Percentiles rank a stretch among this genome's conserved stretches.
Conservation (phyloP, 1,140 invertebrate genomes). For the Drosophila equinoxialis region DNA sequence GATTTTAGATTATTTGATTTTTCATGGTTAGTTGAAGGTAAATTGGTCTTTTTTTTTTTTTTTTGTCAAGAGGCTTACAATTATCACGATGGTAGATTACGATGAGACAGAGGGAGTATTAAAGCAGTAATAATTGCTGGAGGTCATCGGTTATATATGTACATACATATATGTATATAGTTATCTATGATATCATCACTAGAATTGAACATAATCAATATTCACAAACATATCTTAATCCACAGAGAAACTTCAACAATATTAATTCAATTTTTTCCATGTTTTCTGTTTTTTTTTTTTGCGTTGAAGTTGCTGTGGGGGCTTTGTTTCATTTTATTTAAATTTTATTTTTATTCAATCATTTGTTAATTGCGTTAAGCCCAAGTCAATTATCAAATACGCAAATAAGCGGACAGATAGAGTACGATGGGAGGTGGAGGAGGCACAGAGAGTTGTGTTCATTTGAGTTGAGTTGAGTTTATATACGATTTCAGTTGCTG, state of each 20-base stretch:
- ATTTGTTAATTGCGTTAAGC: conserved; percentile 71
- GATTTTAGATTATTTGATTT: conserved; percentile 43
- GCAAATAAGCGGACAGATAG: neutral
- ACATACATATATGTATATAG: neutral
- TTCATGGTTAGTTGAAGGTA: conserved; percentile 46
- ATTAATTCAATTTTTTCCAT: conserved; percentile 15
- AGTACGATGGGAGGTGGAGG: too few species aligned
- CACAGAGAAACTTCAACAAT: conserved; percentile 6
- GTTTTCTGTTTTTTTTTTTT: neutral
- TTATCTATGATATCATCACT: conserved; percentile 8
- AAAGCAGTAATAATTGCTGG: neutral
- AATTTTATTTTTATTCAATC: conserved; percentile 38
- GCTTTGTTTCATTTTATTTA: conserved; percentile 30
- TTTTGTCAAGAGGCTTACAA: conserved; percentile 11
- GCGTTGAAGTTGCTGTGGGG: conserved; percentile 23
- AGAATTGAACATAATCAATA: conserved; percentile 13
- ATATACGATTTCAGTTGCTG: conserved; percentile 7
- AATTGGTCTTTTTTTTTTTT: neutral
- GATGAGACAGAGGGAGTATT: neutral
- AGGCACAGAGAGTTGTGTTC: neutral
- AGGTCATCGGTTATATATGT: neutral
- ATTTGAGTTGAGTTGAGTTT: conserved; percentile 6
- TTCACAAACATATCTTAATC: conserved; percentile 11
- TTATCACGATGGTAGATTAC: neutral
- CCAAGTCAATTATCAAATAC: conserved; percentile 65